Conservation (phyloP, 2,888 invertebrate genomes). For the Pterostichus niger region DNA sequence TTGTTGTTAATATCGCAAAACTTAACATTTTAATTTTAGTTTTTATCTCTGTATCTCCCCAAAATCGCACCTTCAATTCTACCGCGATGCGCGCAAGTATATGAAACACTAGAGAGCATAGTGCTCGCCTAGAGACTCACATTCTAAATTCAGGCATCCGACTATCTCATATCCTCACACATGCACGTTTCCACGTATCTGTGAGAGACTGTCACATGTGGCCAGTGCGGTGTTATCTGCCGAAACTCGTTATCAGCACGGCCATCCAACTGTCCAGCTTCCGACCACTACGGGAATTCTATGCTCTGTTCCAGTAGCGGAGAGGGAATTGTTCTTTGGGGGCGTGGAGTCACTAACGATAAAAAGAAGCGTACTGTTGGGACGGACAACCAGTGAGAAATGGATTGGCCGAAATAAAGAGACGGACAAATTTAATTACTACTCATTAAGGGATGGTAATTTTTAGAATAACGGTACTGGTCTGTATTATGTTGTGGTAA, state of each 20-base stretch:
- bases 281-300: constrained; percentile 40
- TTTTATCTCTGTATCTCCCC: too few species aligned
- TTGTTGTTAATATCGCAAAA: too few species aligned
- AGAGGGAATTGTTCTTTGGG: not conserved
- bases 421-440: too few species aligned
- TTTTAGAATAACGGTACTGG: too few species aligned
- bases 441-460: too few species aligned
- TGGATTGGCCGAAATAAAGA: too few species aligned
- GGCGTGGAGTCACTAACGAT: not conserved
- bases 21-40: too few species aligned
- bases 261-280: constrained; percentile 55
- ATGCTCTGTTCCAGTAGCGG: not conserved
- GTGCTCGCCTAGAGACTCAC: too few species aligned
- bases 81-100: too few species aligned
- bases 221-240: constrained; percentile 54
- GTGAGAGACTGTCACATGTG: constrained; percentile 57
- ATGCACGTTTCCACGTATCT: not conserved
- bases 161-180: not conserved
- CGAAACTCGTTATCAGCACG: constrained; percentile 59
- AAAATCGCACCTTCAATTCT: too few species aligned
- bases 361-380: not conserved
- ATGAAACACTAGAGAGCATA: too few species aligned
- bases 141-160: not conserved
- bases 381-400: not conserved
- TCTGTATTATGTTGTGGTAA: too few species aligned